These are phyloP conservation scores for Cairina moschata DNA, from an alignment of 2,113 vertebrate genomes.

Conservation along the genomic window DNA sequence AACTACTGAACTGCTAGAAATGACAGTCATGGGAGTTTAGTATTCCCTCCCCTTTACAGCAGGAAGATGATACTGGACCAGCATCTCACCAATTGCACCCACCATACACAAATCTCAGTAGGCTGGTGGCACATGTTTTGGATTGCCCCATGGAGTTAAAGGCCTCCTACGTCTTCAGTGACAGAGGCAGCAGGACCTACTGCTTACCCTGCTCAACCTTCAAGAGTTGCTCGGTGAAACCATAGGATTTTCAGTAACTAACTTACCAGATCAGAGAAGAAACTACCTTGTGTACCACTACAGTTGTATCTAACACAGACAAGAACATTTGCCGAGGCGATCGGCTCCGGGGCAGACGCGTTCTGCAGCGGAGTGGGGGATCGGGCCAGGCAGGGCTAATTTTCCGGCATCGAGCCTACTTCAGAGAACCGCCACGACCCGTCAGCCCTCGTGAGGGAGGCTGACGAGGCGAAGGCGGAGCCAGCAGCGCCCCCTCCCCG, in stretches of 20 bases:
- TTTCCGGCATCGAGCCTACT: too few relatives aligned
- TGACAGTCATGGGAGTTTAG: not conserved
- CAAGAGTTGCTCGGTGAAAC: not conserved
- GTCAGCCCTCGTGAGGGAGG: too few relatives aligned
- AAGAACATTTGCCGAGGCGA: too few relatives aligned
- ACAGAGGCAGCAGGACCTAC: not conserved
- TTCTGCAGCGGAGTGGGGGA: too few relatives aligned
- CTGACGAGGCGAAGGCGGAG: too few relatives aligned
- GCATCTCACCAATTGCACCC: not conserved
- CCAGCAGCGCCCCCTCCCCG: too few relatives aligned
- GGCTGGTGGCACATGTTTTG: not conserved
- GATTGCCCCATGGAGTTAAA: not conserved
- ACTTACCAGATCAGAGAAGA: not conserved
- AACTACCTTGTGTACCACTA: not conserved
- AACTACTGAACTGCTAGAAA: not conserved
- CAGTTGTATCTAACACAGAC: not conserved
- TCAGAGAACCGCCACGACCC: too few relatives aligned
- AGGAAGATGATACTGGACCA: not conserved
- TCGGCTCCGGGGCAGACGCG: too few relatives aligned
- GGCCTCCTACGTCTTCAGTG: not conserved
- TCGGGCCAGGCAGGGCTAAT: too few relatives aligned
- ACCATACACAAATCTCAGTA: not conserved
- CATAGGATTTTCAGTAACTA: fast-evolving
- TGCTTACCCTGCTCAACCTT: not conserved
- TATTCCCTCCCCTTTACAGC: not conserved